A percentile compares a stretch with the other conserved stretches of the same genome.
phyloP scores from a whole-genome alignment of 1,140 invertebrate species.

The Brachionus asplanchnoidis region DNA sequence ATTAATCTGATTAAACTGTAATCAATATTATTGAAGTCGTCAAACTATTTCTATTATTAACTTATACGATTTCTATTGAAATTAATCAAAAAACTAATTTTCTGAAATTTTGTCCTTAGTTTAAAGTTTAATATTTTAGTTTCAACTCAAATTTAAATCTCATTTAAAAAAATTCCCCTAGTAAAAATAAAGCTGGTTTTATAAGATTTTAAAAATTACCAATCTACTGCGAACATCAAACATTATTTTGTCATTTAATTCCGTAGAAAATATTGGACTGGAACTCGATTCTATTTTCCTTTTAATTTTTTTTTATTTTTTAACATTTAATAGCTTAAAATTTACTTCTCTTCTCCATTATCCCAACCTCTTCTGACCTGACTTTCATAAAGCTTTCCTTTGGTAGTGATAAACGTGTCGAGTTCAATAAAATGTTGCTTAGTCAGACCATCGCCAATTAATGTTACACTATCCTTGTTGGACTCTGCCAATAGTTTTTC shows the following conservation, averaged over 20 bases:
- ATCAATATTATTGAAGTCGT: no score
- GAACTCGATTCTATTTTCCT: background rate
- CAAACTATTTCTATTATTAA: no score
- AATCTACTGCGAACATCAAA: background rate
- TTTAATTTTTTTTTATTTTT: background rate
- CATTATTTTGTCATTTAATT: constrained; percentile 8
- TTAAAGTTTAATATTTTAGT: no score
- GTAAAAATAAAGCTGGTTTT: background rate
- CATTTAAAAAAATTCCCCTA: no score
- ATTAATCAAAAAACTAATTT: no score
- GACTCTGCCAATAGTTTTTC: constrained; percentile 1
- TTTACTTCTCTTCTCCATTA: background rate
- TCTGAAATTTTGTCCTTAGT: no score
- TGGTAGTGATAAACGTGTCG: background rate
- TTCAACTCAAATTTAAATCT: no score
- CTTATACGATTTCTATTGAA: no score
- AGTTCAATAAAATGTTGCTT: constrained; percentile 42
- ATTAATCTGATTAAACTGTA: no score
- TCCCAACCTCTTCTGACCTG: background rate
- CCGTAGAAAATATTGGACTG: background rate
- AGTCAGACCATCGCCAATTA: constrained; percentile 26
- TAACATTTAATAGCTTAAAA: background rate
- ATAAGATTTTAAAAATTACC: background rate
- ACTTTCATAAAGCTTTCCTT: constrained; percentile 31
- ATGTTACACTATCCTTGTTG: background rate